Base-by-base conservation (phyloP, 1,140 invertebrate species). In the Aphelenchoides fujianensis region DNA sequence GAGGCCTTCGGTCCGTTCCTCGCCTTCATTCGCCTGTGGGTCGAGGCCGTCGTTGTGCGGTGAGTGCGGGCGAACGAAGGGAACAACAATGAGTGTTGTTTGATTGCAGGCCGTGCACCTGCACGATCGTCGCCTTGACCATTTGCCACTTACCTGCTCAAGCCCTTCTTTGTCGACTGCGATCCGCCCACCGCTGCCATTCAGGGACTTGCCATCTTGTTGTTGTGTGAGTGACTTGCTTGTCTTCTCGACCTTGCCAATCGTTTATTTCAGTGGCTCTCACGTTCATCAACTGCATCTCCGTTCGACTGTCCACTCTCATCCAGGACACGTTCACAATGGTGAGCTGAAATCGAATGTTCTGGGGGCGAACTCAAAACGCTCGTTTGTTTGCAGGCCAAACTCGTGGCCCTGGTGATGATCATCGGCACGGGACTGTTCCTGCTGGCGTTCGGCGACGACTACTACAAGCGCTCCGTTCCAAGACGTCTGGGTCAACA, bases 21-120 rank as follows among this genome's bases (percentile, higher is more conserved):
- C 73, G 94, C 94, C 0, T 98, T 97, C 86, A 89, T 97, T 72
- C 89, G 95, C 52, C 88, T 98, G 0, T 99, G 96, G 96, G 92
- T 98, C 34, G 94, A 96, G 84, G 94, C 93, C 75, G 94, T 97
- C 90, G 95, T 97, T 75, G 94, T 98, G 37, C 62, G 76, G n/a
- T n/a, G n/a, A n/a, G n/a, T n/a, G 75, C 79, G 57, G 59, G 34
- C 32, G 73, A 12, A 16, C 1, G 1, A 27, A 1, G 52, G 2
- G 52, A 2, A 53, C 27, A 23, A 2, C 2, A 2, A 53, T 2
- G 27, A 1, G 19, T 53, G 5, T 78, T 82, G n/a, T n/a, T n/a
- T n/a, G n/a, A n/a, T n/a, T n/a, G n/a, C n/a, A n/a, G n/a, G 59
- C 82, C 82, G 7, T 84, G 82, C 55, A 83, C 93, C 0, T 93